Conservation (phyloP, 1,140 invertebrate genomes). For the Carcinoscorpius rotundicauda region DNA sequence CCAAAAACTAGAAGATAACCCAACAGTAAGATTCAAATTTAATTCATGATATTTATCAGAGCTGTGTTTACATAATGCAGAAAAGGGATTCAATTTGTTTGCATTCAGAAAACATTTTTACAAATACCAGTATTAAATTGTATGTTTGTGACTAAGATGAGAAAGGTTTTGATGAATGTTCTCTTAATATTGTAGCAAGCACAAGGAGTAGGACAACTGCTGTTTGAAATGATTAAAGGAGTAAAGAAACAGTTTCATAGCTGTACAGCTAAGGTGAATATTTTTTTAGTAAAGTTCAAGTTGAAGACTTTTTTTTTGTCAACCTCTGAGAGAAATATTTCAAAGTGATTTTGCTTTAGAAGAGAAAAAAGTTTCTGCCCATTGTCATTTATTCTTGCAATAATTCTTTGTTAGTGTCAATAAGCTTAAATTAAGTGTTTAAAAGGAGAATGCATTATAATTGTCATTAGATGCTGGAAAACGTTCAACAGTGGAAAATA, state of each 20-base stretch:
- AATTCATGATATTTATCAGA: neutral
- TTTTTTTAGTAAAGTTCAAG: conserved; percentile 3
- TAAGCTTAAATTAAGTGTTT: no score
- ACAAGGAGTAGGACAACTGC: conserved; percentile 59
- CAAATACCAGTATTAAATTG: conserved; percentile 4
- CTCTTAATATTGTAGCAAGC: conserved; percentile 37
- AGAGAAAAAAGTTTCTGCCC: no score
- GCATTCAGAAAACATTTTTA: neutral
- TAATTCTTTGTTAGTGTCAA: no score
- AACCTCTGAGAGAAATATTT: neutral
- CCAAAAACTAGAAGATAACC: conserved; percentile 46
- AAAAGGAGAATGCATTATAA: no score
- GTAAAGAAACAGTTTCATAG: conserved; percentile 66
- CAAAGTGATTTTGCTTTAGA: neutral
- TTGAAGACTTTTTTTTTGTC: conserved; percentile 2
- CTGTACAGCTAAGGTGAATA: conserved; percentile 22
- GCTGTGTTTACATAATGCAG: neutral
- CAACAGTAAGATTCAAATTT: conserved; percentile 26
- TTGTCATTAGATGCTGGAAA: no score
- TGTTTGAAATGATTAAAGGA: conserved; percentile 75
- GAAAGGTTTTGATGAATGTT: neutral
- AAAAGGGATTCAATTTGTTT: neutral
- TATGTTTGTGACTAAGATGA: conserved; percentile 25
- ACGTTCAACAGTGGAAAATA: no score
- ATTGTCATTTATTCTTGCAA: no score